A percentile compares a stretch with the other conserved stretches of the same genome.
phyloP scores from a whole-genome alignment of 2,888 invertebrate genomes.

The Chrysina gloriosa region DNA sequence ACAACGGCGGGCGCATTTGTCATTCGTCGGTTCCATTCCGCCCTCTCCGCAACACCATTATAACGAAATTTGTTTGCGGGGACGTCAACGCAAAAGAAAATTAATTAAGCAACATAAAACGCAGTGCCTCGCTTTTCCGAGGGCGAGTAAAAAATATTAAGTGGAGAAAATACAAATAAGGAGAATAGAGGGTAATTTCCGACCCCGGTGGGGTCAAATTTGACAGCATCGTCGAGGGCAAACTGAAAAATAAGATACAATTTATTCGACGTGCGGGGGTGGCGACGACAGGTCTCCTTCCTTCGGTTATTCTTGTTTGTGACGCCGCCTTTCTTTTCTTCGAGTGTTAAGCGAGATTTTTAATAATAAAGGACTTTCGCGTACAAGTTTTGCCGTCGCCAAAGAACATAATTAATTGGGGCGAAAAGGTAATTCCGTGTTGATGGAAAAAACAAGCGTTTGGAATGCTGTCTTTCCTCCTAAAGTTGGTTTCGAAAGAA shows the following conservation, averaged over 20 bases:
- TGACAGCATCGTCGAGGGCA: slow-evolving; percentile 9
- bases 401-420: background rate
- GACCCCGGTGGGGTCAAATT: slow-evolving; percentile 7
- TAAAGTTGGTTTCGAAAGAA: too few relatives aligned
- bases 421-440: background rate
- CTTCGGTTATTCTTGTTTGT: background rate
- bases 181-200: slow-evolving; percentile 18
- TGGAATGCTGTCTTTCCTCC: too few relatives aligned
- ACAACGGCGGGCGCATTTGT: too few relatives aligned
- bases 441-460: background rate
- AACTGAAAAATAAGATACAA: slow-evolving; percentile 29
- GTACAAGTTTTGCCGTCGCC: background rate
- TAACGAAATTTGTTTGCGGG: slow-evolving; percentile 19
- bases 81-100: slow-evolving; percentile 11
- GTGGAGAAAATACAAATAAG: slow-evolving; percentile 28
- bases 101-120: slow-evolving; percentile 24
- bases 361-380: slow-evolving; percentile 15
- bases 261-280: background rate
- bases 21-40: background rate
- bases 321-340: background rate
- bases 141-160: slow-evolving; percentile 15
- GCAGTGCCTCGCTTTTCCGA: background rate
- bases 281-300: background rate
- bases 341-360: slow-evolving; percentile 12
- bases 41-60: background rate